Base-by-base conservation (phyloP, 2,113 vertebrate species). In the Tachycineta bicolor region DNA sequence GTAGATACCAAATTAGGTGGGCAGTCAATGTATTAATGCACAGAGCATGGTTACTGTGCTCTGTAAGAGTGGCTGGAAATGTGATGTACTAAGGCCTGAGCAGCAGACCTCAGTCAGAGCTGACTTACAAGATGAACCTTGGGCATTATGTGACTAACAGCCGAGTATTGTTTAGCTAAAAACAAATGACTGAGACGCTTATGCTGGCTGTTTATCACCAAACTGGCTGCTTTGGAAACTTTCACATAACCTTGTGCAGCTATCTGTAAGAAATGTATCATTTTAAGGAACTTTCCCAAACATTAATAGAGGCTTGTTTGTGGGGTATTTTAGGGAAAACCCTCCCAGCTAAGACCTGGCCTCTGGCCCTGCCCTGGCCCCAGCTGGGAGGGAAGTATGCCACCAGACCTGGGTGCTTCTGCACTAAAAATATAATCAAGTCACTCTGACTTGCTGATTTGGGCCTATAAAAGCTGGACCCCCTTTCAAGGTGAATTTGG, bases 1-100 rank as follows among this genome's bases (percentile, higher is more conserved):
- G 59, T 18, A 50, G 18, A 8, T 73, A 28, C 22, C 0, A 0
- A 34, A 16, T 58, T n/a, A 39, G 28, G 16, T 39, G 15, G 10
- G 10, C 64, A 62, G 56, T 53, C 26, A 28, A 12, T 46, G 16
- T 47, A 20, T 62, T 53, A 46, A 24, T 24, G 28, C 24, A n/a
- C 10, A 62, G 33, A 26, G 14, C 4, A 2, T n/a, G 18, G 25
- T 37, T 65, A 26, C 21, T 58, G 14, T 43, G 18, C 26, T 50
- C 14, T 50, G 3, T 43, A 23, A 50, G 12, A 50, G 26, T 12
- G 8, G 6, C 17, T 39, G 33, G 33, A 58, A 33, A 60, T 58
- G 43, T 34, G 52, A 43, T 28, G 34, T 85, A 14, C 71, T 29
- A n/a, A 56, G 24, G 70, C 12, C 60, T 56, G 23, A 65, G 69